Evolutionary conservation across 2,797 vertebrate species (phyloP).

Genomic region (Lateolabrax maculatus): DNA sequence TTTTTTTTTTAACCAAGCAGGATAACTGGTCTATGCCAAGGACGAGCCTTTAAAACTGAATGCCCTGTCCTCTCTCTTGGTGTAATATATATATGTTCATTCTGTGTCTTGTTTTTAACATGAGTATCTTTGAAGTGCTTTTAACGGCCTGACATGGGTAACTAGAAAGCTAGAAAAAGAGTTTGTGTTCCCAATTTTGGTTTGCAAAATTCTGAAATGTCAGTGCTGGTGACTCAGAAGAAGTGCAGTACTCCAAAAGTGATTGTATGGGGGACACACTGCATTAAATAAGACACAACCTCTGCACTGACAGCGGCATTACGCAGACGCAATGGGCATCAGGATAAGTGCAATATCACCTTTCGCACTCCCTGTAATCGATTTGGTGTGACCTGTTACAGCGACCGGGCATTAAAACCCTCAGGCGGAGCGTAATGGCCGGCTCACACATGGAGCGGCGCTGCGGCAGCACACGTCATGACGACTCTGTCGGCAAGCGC

Average conservation of each 20-base stretch:
- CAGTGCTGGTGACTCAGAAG: not conserved
- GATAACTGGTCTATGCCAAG: not conserved
- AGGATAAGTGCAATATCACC: not conserved
- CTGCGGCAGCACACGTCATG: conserved; percentile 1
- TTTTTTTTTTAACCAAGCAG: conserved; percentile 8
- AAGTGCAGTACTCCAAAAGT: not conserved
- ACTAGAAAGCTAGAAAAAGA: not conserved
- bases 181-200: not conserved
- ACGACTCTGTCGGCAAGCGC: conserved; percentile 9
- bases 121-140: not conserved
- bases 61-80: not conserved
- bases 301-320: not conserved
- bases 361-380: conserved; percentile 6
- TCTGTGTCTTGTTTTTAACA: not conserved
- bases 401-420: conserved; percentile 14
- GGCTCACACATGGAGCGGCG: not conserved
- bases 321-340: not conserved
- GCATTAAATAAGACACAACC: not conserved
- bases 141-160: not conserved
- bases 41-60: not conserved
- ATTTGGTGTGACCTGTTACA: conserved; percentile 34
- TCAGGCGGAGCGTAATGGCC: conserved; percentile 8
- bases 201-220: not conserved
- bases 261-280: not conserved
- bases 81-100: not conserved